Evolutionary conservation across 2,113 vertebrate genomes (phyloP).

Genomic region (Heterotis niloticus): DNA sequence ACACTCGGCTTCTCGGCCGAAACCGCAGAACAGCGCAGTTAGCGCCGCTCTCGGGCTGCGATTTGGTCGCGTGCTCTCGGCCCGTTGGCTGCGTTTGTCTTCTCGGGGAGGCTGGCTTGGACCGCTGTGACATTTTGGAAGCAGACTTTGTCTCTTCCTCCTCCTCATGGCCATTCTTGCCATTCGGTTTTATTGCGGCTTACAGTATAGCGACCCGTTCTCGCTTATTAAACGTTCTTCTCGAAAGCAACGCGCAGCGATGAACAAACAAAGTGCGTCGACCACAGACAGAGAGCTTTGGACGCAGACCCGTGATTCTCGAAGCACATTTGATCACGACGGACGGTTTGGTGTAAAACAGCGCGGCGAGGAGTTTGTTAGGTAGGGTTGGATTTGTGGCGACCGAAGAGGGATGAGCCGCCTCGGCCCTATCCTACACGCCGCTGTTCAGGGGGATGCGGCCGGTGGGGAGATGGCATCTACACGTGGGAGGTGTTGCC

Average conservation of each 20-base stretch:
- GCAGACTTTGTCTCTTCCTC: background rate
- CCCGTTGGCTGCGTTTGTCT: background rate
- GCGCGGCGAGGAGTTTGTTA: background rate
- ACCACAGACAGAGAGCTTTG: too few relatives aligned
- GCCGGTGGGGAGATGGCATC: too few relatives aligned
- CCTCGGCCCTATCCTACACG: background rate
- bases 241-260: too few relatives aligned
- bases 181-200: background rate
- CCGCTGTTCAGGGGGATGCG: background rate
- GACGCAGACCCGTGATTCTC: too few relatives aligned
- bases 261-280: too few relatives aligned
- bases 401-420: background rate
- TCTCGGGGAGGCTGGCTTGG: background rate
- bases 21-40: conserved; percentile 4
- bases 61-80: background rate
- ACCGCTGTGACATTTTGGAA: background rate
- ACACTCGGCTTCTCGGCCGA: background rate
- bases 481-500: background rate
- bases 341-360: too few relatives aligned
- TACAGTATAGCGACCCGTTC: too few relatives aligned
- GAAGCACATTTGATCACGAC: too few relatives aligned
- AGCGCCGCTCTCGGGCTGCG: background rate
- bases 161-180: background rate
- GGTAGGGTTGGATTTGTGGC: background rate
- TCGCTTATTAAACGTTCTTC: background rate